These are phyloP conservation scores for Hiodon alosoides DNA, from an alignment of 2,113 vertebrate genomes.

Conservation along the genomic window DNA sequence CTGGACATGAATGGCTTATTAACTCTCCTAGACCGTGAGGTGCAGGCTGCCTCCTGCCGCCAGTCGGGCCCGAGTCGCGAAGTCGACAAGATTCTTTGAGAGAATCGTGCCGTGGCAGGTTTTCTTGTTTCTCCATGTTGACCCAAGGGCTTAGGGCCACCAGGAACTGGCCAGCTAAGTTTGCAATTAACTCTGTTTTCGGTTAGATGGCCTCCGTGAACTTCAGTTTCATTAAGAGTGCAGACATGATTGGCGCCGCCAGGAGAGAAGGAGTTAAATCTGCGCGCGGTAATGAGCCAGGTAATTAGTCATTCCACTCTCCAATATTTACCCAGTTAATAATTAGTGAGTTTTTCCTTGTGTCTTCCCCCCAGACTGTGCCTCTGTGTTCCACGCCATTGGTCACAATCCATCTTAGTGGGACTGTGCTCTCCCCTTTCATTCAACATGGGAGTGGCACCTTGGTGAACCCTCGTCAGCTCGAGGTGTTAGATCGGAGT, in stretches of 20 bases:
- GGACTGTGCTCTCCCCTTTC: not conserved
- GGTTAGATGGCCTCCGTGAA: not conserved
- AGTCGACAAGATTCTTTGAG: not conserved
- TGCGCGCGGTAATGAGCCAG: slow-evolving; percentile 38
- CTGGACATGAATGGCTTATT: not conserved
- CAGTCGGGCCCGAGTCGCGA: not conserved
- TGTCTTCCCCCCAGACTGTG: slow-evolving; percentile 65
- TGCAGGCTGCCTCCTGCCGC: not conserved
- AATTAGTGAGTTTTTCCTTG: slow-evolving; percentile 71
- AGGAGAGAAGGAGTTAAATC: slow-evolving; percentile 54
- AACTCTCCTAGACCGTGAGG: not conserved
- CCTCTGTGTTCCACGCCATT: slow-evolving; percentile 66
- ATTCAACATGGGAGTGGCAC: not conserved
- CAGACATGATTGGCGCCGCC: not conserved
- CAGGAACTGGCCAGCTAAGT: not conserved
- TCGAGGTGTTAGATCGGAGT: too few species aligned
- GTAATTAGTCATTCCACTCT: slow-evolving; percentile 70
- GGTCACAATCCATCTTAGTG: slow-evolving; percentile 38
- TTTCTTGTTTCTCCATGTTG: too few species aligned
- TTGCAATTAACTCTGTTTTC: not conserved
- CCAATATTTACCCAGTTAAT: slow-evolving; percentile 74
- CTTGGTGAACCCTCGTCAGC: not conserved
- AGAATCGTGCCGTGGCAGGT: too few species aligned
- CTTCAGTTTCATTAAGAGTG: too few species aligned
- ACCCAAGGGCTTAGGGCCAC: not conserved